Base-by-base conservation (phyloP, 2,113 vertebrate species). In the Diadophis punctatus region DNA sequence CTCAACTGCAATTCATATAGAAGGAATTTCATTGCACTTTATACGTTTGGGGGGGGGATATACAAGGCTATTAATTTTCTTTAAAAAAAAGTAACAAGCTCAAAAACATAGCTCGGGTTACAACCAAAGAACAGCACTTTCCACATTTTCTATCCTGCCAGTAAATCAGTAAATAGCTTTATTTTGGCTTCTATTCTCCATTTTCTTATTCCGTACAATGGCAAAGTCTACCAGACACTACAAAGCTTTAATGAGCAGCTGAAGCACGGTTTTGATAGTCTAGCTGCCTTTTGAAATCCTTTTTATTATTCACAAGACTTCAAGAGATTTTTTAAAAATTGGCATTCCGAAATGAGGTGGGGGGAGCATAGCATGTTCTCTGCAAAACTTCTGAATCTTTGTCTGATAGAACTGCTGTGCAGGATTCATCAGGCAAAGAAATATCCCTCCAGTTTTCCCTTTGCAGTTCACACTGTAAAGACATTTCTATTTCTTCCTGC, bases 231-330 rank as follows among this genome's bases (percentile, higher is more conserved):
- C 89, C 92, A 89, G 88, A 52, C 91, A 93, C 48, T 85, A 94
- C 86, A 94, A 90, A 90, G 95, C 46, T 18, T 87, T 90, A 95
- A 95, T 0, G 0, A 91, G 89, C 94, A 95, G 94, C 91, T 93
- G 92, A 90, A 51, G 84, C 86, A 89, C 91, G 86, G 87, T 68
- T 94, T 95, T 95, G 94, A 94, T 87, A 94, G 90, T 85, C 60
- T 92, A 60, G 49, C 94, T 96, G 74, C 74, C 88, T 95, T 94
- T 93, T 0, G 86, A 97, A 95, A 30, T 25, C 93, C 88, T 96
- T 96, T 95, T 95, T 95, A 95, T 96, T 96, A 93, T n/a, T 60
- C 39, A 12, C 93, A 94, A 92, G 95, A 92, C 91, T 94, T 94
- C 92, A 93, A 96, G 93, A 95, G 60, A 90, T 55, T 39, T 74